phyloP scores from a whole-genome alignment of 2,113 vertebrate genomes.

The Callopanchax toddi region DNA sequence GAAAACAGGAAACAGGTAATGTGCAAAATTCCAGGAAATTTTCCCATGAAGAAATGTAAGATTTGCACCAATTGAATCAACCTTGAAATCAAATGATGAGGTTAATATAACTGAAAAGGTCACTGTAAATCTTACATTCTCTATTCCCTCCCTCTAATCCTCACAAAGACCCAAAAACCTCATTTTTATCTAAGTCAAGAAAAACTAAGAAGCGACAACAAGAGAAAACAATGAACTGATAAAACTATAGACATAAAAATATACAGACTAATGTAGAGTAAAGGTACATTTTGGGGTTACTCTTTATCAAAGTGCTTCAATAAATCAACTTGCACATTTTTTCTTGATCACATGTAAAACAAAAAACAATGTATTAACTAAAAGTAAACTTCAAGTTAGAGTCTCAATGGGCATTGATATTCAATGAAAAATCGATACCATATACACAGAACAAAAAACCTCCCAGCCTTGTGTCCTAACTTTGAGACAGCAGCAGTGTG shows the following conservation, averaged over 20 bases:
- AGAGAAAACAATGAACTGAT: too few species aligned
- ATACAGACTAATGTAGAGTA: too few species aligned
- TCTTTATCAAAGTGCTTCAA: conserved; percentile 26
- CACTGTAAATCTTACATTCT: conserved; percentile 10
- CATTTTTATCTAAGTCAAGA: conserved; percentile 8
- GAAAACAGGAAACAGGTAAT: neutral
- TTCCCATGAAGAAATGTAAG: conserved; percentile 11
- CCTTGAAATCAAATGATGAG: conserved; percentile 9
- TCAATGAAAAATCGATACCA: conserved; percentile 19
- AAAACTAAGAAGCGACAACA: too few species aligned
- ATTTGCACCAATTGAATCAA: conserved; percentile 24
- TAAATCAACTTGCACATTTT: conserved; percentile 39
- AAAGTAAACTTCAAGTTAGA: conserved; percentile 43
- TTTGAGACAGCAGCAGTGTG: conserved; percentile 25
- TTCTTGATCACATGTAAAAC: conserved; percentile 46
- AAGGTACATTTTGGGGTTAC: too few species aligned
- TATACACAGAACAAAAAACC: neutral
- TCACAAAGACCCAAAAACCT: neutral
- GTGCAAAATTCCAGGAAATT: conserved; percentile 24
- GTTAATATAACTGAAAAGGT: conserved; percentile 1
- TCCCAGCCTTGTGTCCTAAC: conserved; percentile 2
- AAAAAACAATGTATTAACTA: neutral
- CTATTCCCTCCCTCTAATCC: neutral
- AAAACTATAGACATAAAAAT: too few species aligned
- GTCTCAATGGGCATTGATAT: conserved; percentile 35